phyloP scores from a whole-genome alignment of 2,113 vertebrate genomes.

The Lamprotornis superbus region DNA sequence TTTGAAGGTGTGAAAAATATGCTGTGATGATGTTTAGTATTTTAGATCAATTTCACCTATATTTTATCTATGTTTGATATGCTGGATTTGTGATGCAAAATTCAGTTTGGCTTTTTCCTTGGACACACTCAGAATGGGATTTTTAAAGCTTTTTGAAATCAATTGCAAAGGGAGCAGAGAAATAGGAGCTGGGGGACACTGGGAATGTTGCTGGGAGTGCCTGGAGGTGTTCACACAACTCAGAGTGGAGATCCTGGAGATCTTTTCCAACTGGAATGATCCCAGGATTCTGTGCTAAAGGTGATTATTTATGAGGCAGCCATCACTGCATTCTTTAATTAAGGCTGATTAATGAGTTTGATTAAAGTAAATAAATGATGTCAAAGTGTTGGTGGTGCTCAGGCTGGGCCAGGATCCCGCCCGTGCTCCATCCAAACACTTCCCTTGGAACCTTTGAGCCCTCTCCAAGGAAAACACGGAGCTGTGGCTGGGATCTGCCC shows the following conservation, averaged over 20 bases:
- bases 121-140: accelerated
- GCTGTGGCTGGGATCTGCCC: background rate
- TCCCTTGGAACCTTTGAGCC: background rate
- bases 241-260: background rate
- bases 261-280: background rate
- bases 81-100: background rate
- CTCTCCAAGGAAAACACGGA: background rate
- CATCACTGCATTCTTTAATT: constrained; percentile 11
- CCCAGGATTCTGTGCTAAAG: background rate
- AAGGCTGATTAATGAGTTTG: constrained; percentile 14
- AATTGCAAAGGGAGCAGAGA: background rate
- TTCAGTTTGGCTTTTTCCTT: background rate
- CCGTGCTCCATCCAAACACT: background rate
- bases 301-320: background rate
- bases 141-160: background rate
- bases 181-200: background rate
- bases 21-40: accelerated
- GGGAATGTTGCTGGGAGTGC: background rate
- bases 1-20: background rate
- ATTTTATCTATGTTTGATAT: background rate
- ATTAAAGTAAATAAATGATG: constrained; percentile 39
- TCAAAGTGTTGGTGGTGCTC: constrained; percentile 35
- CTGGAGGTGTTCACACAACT: background rate
- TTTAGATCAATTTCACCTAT: accelerated
- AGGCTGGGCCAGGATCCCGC: background rate